These are phyloP conservation scores for Drosophila siamana DNA, from an alignment of 2,888 invertebrate genomes.

Conservation along the genomic window DNA sequence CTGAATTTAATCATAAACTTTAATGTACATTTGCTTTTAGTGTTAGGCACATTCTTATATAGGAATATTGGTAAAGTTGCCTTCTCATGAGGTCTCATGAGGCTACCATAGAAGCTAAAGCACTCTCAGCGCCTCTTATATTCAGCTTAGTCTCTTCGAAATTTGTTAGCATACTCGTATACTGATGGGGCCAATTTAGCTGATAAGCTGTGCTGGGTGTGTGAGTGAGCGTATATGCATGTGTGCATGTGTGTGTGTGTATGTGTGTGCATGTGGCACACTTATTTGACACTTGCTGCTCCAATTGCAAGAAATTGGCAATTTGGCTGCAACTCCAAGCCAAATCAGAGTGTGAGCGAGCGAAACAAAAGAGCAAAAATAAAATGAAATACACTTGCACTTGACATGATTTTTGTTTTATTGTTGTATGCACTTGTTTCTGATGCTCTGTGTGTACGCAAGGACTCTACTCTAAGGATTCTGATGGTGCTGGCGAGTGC, in stretches of 20 bases:
- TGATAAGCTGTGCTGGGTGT: conserved; percentile 24
- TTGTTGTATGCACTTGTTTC: not conserved
- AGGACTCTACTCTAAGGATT: conserved; percentile 2
- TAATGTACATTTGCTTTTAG: too few relatives aligned
- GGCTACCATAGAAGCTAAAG: too few relatives aligned
- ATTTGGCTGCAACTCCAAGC: conserved; percentile 4
- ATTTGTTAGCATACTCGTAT: not conserved
- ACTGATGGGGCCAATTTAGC: conserved; percentile 12
- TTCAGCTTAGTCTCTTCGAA: conserved; percentile 6
- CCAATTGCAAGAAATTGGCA: conserved; percentile 46
- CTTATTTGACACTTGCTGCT: conserved; percentile 64
- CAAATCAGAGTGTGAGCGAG: conserved; percentile 10
- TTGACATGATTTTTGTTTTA: conserved; percentile 37
- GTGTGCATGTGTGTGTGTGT: not conserved
- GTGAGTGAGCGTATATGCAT: not conserved
- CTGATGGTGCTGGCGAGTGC: not conserved
- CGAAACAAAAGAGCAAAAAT: conserved; percentile 6
- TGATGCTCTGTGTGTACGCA: not conserved
- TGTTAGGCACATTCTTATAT: too few relatives aligned
- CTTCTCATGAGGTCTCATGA: too few relatives aligned
- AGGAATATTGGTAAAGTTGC: too few relatives aligned
- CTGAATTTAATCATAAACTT: too few relatives aligned
- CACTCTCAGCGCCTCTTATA: conserved; percentile 5
- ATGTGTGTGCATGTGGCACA: conserved; percentile 43
- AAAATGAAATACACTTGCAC: conserved; percentile 16